Evolutionary conservation across 2,888 invertebrate genomes (phyloP), one percentile per base, ranked within the genome.

Genomic region (Choreutis nemorana): DNA sequence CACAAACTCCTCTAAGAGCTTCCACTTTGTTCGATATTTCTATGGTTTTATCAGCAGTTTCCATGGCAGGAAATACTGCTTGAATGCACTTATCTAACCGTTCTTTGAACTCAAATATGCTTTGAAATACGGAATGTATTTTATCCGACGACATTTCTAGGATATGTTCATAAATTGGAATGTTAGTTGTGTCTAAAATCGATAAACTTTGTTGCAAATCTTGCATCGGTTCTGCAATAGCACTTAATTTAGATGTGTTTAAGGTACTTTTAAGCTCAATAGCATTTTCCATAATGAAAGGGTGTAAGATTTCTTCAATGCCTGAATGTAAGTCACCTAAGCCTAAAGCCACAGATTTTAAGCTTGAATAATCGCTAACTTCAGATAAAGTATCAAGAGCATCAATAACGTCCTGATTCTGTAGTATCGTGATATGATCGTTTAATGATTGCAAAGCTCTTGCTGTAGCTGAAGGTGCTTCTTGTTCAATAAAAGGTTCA

Each of bases 121-220:
- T 57, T 47, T 62, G 48, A 21, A 64, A 45, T 31, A 68, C 53
- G 44, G 55, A 55, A 55, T 62, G 48, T 55, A 66, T 43, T 49
- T 49, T 59, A 41, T 67, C 66, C 37, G 56, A 42, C 13, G 68
- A 52, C 38, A 66, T 50, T 45, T 68, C 63, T 52, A 65, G 43
- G 40, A 65, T 53, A 49, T 62, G 53, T 58, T 71, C 67, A 41
- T 58, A 68, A 42, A 65, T 46, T 59, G 67, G 64, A 63, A 73
- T 67, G 58, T 71, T 64, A 44, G 42, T 55, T 32, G 45, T 44
- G 40, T 72, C 66, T 50, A 73, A 41, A 27, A 65, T 50, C 26
- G 64, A 66, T 32, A 78, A 53, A 49, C 57, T 54, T 40, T 71
- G 55, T 20, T 63, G 61, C 7, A 75, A 41, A 35, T 66, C 65